Evolutionary conservation across 2,888 invertebrate species (phyloP).

Genomic region (Orthosia incerta): DNA sequence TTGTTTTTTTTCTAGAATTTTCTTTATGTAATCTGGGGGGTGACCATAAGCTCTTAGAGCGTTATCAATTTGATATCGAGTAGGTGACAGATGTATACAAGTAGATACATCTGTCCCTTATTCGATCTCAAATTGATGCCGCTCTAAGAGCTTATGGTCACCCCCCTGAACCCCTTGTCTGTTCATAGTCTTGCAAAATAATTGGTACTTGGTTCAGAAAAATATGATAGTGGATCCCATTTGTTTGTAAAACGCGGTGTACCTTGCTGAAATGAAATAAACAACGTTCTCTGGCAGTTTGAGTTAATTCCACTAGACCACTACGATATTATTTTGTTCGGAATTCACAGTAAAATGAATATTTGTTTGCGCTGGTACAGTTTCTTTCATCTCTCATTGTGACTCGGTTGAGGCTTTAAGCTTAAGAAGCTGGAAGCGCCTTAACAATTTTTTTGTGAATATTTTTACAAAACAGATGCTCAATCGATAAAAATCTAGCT

Average conservation of each 20-base stretch:
- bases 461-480: neutral
- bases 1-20: neutral
- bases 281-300: constrained; percentile 1
- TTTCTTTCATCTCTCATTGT: constrained; percentile 7
- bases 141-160: too few species aligned
- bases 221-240: constrained; percentile 35
- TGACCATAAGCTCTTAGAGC: too few species aligned
- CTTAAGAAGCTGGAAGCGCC: neutral
- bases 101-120: too few species aligned
- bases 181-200: constrained; percentile 23
- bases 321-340: constrained; percentile 5
- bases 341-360: neutral
- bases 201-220: constrained; percentile 40
- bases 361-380: neutral
- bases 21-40: too few species aligned
- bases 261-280: constrained; percentile 35
- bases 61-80: too few species aligned
- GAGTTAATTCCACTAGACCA: constrained; percentile 17
- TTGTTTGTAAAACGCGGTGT: constrained; percentile 34
- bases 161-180: too few species aligned
- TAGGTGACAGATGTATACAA: too few species aligned
- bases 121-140: too few species aligned
- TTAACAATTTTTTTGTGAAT: neutral
- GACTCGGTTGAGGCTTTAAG: neutral
- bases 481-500: neutral